phyloP scores from a whole-genome alignment of 2,113 vertebrate species.

The Panurus biarmicus region DNA sequence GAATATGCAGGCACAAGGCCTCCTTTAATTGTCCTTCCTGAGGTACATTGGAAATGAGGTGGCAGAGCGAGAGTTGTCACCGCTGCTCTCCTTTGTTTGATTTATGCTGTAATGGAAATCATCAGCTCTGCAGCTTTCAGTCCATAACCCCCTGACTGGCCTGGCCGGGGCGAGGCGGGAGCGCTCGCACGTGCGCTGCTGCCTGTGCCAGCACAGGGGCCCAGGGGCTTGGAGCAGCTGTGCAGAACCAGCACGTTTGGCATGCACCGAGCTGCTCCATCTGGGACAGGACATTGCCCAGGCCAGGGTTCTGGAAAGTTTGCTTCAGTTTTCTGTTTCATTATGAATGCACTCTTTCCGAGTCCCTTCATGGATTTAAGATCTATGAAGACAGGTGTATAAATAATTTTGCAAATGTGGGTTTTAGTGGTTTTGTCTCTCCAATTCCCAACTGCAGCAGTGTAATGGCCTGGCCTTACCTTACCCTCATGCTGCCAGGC shows the following conservation, averaged over 20 bases:
- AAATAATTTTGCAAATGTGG: background rate
- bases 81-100: background rate
- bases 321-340: background rate
- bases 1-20: background rate
- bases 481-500: background rate
- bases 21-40: background rate
- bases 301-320: background rate
- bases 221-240: background rate
- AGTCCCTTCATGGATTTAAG: background rate
- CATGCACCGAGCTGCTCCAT: background rate
- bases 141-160: background rate
- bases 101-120: background rate
- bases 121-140: background rate
- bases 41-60: background rate
- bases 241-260: background rate
- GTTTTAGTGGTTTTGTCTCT: background rate
- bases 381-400: background rate
- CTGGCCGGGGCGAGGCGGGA: fast-evolving
- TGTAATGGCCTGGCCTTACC: background rate
- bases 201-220: background rate
- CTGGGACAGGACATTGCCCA: background rate
- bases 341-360: background rate
- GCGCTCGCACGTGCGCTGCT: background rate
- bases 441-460: background rate
- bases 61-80: background rate